Evolutionary conservation across 2,113 vertebrate genomes (phyloP), one percentile per base, ranked within the genome.

Genomic region (Dicrurus megarhynchus): DNA sequence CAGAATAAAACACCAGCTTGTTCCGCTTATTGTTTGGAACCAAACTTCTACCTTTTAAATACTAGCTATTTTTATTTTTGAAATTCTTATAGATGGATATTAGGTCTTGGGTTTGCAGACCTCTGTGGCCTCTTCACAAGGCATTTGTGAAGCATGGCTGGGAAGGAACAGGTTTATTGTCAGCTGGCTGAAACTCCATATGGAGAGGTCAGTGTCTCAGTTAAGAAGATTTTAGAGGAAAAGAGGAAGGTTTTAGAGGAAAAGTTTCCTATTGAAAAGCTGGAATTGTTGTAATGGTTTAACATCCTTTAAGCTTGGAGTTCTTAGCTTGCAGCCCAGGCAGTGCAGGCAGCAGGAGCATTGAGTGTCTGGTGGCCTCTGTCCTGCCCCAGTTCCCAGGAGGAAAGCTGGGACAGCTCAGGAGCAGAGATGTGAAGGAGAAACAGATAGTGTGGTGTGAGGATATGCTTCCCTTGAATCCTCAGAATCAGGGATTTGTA

Each of bases 381-480:
- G 10, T 35, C 9, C 10, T 69, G 69, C 41, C n/a, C 33, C 26
- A 10, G 4, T 32, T 61, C n/a, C 26, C 27, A 19, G 39, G 53
- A 49, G 39, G 52, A 50, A 70, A 84, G 44, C 52, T 83, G 70
- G 33, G 18, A 4, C 21, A 37, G 44, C 69, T 65, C 9, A 8
- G 90, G n/a, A 65, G 20, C 46, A 27, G 50, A 61, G 42, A 8
- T 57, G 35, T 13, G 56, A 23, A 35, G 64, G 42, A 87, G 28
- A 2, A 70, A 23, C 0, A 5, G 30, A 8, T 2, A 16, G 5
- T 15, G n/a, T 63, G 22, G 7, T 76, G 41, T 39, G 27, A 55
- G 42, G 53, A 35, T 55, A 18, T 6, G 7, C 33, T 59, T 23
- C 26, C 27, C 19, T 26, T 6, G 13, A 22, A 6, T 70, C 70